Conservation (phyloP, 1,140 invertebrate species). For the Monomorium pharaonis region DNA sequence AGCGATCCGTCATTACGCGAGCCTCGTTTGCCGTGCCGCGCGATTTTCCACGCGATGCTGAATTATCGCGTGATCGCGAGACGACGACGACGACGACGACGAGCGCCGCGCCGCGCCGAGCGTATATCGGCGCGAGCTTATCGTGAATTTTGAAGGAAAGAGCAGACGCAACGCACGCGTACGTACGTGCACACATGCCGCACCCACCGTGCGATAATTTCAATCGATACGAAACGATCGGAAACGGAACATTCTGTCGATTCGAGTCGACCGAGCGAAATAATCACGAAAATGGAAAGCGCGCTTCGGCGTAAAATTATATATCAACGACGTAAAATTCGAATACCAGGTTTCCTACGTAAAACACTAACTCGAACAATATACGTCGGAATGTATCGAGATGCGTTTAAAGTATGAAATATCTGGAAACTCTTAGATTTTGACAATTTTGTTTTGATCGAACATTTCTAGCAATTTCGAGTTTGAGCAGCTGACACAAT, state of each 20-base stretch:
- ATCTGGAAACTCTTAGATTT: no score
- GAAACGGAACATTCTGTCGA: neutral
- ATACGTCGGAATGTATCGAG: no score
- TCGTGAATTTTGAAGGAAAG: conserved; percentile 19
- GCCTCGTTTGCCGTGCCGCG: neutral
- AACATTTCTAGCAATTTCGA: no score
- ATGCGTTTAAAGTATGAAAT: no score
- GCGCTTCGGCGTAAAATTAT: neutral
- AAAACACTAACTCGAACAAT: no score
- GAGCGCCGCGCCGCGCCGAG: neutral
- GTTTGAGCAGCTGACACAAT: no score
- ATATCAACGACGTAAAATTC: neutral
- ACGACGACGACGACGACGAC: neutral
- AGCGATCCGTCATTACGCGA: conserved; percentile 17
- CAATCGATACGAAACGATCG: conserved; percentile 30
- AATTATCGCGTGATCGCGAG: neutral
- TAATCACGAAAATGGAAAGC: neutral
- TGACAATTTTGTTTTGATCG: no score
- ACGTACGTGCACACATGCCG: neutral
- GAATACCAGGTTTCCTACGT: neutral
- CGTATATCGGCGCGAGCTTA: conserved; percentile 30
- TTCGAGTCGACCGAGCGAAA: neutral
- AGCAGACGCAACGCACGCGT: no score
- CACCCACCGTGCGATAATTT: conserved; percentile 41
- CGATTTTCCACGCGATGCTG: neutral